phyloP scores from a whole-genome alignment of 2,888 invertebrate species.

The Tethea ocularis region DNA sequence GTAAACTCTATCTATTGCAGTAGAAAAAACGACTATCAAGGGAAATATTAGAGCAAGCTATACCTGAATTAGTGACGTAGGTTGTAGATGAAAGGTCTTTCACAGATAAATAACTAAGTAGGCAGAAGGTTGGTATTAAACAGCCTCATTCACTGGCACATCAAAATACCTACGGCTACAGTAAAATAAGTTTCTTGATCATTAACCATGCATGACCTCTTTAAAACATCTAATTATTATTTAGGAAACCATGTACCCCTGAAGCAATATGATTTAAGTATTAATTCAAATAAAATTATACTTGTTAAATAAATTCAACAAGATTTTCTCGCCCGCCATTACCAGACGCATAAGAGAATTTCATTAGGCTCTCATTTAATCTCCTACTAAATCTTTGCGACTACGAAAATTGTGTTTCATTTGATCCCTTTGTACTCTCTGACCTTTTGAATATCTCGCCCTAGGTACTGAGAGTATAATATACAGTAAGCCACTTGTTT shows the following conservation, averaged over 20 bases:
- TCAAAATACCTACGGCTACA: too few species aligned
- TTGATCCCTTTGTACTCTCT: conserved; percentile 1
- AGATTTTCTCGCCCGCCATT: not conserved
- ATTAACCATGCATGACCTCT: too few species aligned
- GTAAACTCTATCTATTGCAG: too few species aligned
- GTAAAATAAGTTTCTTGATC: too few species aligned
- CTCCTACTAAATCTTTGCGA: not conserved
- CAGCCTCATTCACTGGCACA: too few species aligned
- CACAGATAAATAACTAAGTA: not conserved
- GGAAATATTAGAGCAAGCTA: not conserved
- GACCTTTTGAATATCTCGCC: not conserved
- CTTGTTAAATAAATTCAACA: not conserved
- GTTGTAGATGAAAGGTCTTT: not conserved
- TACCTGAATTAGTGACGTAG: not conserved
- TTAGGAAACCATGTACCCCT: not conserved
- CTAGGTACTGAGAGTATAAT: not conserved
- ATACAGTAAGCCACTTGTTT: conserved; percentile 3
- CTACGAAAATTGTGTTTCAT: conserved; percentile 2
- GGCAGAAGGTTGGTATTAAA: too few species aligned
- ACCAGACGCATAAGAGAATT: not conserved
- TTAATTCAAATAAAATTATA: not conserved
- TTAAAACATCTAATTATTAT: not conserved
- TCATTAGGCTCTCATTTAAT: not conserved
- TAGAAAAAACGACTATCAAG: too few species aligned
- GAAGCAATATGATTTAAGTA: not conserved